Conservation (phyloP, 2,113 vertebrate genomes). For the human (Homo sapiens) region DNA sequence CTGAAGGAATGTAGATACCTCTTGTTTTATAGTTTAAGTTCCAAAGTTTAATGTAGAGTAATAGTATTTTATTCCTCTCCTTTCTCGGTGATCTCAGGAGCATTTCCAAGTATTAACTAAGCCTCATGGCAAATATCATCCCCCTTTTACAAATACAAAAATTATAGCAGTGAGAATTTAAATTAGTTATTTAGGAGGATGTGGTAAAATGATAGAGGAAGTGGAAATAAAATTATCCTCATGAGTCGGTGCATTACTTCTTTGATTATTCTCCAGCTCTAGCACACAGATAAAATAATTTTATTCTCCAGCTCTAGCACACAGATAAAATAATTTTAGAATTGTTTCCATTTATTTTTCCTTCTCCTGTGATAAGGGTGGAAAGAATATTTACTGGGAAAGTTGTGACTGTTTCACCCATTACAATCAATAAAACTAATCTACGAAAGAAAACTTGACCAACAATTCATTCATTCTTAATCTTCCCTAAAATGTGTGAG, state of each 20-base stretch:
- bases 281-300: not conserved
- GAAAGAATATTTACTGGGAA: not conserved
- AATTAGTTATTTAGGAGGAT: not conserved
- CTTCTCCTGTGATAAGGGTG: not conserved
- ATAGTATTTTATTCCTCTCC: not conserved
- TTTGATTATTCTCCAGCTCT: slow-evolving; percentile 8
- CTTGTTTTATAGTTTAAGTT: slow-evolving; percentile 49
- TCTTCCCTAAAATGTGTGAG: not conserved
- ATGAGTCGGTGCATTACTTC: not conserved
- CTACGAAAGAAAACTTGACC: not conserved
- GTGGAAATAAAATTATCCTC: slow-evolving; percentile 10
- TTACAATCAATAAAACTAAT: not conserved
- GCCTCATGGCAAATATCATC: slow-evolving; percentile 22
- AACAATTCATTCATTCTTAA: not conserved
- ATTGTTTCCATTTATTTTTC: not conserved
- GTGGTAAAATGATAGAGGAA: not conserved
- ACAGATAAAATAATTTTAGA: slow-evolving; percentile 1
- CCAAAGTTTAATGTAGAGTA: slow-evolving; percentile 36
- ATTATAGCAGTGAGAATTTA: not conserved
- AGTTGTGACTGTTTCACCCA: not conserved
- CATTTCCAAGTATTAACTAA: slow-evolving; percentile 47
- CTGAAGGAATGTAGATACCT: not conserved
- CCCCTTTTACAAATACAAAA: slow-evolving; percentile 51
- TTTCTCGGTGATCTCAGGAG: slow-evolving; percentile 29
- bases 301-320: not conserved